Percentiles rank a stretch among this genome's conserved stretches.
Evolutionary conservation across 2,113 vertebrate species (phyloP).

Genomic region (Bambusicola thoracicus): DNA sequence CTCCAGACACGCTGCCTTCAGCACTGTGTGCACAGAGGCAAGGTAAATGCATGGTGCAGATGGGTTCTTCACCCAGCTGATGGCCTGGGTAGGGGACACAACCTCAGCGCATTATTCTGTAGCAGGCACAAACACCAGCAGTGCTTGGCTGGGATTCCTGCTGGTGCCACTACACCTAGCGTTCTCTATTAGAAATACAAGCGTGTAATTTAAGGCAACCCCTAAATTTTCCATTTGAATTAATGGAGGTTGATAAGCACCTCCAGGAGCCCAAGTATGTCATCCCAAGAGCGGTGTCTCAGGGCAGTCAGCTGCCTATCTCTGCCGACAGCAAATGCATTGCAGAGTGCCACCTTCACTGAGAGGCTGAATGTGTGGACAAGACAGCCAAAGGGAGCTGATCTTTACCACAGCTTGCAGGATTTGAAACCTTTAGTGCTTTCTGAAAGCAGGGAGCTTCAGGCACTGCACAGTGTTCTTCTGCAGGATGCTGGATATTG

Average conservation of each 20-base stretch:
- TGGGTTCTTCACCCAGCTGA: neutral
- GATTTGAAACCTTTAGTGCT: neutral
- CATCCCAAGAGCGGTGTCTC: too few species aligned
- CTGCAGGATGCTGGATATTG: neutral
- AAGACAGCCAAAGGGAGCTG: neutral
- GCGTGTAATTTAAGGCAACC: neutral
- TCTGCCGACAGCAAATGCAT: neutral
- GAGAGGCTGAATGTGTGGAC: neutral
- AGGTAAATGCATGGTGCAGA: neutral
- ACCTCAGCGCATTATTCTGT: fast-evolving
- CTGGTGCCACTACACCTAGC: neutral
- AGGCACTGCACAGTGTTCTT: neutral
- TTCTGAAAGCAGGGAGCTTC: neutral
- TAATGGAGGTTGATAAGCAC: neutral
- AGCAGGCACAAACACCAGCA: fast-evolving
- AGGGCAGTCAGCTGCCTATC: neutral
- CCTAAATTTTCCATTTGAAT: neutral
- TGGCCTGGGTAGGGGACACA: neutral
- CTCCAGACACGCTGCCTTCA: too few species aligned
- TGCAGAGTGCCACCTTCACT: neutral
- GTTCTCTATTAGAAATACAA: neutral
- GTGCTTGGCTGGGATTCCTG: neutral
- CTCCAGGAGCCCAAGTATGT: fast-evolving
- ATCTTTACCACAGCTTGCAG: neutral
- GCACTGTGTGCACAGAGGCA: neutral